A percentile compares a stretch with the other conserved stretches of the same genome.
Conservation (phyloP, 2,888 invertebrate genomes). For the Nemotelus nigrinus region DNA sequence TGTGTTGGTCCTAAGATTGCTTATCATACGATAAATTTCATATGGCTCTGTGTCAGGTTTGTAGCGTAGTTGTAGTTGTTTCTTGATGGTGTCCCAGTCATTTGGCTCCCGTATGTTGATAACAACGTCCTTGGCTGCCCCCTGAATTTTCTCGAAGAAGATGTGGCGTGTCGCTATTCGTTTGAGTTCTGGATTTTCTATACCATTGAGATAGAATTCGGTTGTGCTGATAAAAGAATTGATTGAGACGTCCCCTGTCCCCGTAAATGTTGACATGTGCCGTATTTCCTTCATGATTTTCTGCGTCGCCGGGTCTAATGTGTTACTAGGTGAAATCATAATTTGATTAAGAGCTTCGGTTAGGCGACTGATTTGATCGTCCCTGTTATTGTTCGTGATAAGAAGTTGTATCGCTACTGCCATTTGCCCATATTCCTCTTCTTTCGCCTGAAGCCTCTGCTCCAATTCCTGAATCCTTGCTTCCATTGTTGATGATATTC, state of each 20-base stretch:
- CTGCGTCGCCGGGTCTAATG: background rate
- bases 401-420: conserved; percentile 14
- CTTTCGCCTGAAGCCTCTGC: background rate
- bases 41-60: conserved; percentile 20
- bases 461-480: conserved; percentile 6
- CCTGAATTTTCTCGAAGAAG: conserved; percentile 11
- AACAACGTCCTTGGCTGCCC: conserved; percentile 10
- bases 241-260: conserved; percentile 17
- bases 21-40: conserved; percentile 18
- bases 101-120: background rate
- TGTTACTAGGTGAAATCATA: background rate
- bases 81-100: conserved; percentile 12
- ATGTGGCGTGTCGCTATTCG: background rate
- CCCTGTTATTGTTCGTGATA: background rate
- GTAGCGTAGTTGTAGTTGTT: background rate
- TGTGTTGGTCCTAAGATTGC: background rate
- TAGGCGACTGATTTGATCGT: conserved; percentile 2
- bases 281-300: conserved; percentile 13
- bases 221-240: conserved; percentile 6
- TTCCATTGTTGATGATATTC: conserved; percentile 5
- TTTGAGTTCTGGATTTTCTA: background rate
- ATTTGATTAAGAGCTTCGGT: conserved; percentile 2
- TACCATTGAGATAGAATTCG: conserved; percentile 4
- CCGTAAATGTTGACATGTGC: conserved; percentile 12
- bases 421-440: conserved; percentile 14